Base-by-base conservation (phyloP, 2,797 vertebrate species). In the Vipera latastei region DNA sequence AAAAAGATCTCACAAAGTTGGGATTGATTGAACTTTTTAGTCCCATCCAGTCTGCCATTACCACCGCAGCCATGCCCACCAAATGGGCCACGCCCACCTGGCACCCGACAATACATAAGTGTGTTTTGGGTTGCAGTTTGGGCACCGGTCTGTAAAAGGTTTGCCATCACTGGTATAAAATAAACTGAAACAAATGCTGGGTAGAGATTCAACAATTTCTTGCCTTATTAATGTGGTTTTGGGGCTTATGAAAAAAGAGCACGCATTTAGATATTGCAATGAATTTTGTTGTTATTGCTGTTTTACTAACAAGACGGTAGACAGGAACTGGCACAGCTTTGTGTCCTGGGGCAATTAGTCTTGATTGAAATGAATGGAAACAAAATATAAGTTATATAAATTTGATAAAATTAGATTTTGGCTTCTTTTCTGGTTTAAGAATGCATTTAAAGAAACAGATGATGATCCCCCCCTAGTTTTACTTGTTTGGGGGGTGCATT, bases 401-500 rank as follows among this genome's bases (percentile, higher is more conserved):
- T 25, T 25, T 83, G 78, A 83, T 25, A 48, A 83, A 83, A 53
- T 53, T 53, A 53, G 16, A 57, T 22, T 28, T 38, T 59, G 32
- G 13, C 18, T 78, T 2, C 60, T 51, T 26, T 55, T 28, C 22
- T 44, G 22, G 13, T 59, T 48, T 48, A 83, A 26, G 18, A 57
- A 28, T 26, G 22, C 4, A 91, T 48, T 91, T 48, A 26, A 85
- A 83, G 18, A 59, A 44, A 5, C 44, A 56, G 20, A 44, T 90
- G 25, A 8, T 83, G 25, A 28, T 8, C 4, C 18, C 2, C 26
- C 48, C 57, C 4, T 51, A 3, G 4, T 83, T 48, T 8, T 85
- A 48, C 6, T 16, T 12, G 32, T 38, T 90, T 60, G 87, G 95
- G 95, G 95, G 95, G 94, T 38, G 38, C 95, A 96, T 89, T 73